A percentile compares a stretch with the other conserved stretches of the same genome.
These are phyloP conservation scores for Drosophila rubida DNA, from an alignment of 2,888 invertebrate genomes.

Conservation along the genomic window DNA sequence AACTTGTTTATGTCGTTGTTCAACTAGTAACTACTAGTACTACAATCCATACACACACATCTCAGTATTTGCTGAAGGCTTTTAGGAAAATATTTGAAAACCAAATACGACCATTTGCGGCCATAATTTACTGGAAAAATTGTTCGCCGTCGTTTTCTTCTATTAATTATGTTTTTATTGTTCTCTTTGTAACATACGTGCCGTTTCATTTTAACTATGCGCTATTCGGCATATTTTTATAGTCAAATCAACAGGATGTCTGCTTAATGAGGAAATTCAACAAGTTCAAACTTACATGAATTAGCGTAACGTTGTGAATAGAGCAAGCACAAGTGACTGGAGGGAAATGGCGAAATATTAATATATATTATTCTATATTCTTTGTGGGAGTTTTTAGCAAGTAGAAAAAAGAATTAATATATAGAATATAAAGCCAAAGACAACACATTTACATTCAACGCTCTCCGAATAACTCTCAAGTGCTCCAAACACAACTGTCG, in stretches of 20 bases:
- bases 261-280: conserved; percentile 38
- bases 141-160: conserved; percentile 10
- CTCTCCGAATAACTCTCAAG: conserved; percentile 48
- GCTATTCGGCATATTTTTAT: conserved; percentile 57
- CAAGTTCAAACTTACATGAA: conserved; percentile 13
- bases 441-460: too few relatives aligned
- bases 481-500: neutral
- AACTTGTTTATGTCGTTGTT: conserved; percentile 62
- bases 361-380: too few relatives aligned
- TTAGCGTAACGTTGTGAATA: neutral
- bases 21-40: conserved; percentile 44
- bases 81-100: conserved; percentile 67
- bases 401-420: too few relatives aligned
- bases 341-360: too few relatives aligned
- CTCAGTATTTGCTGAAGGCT: conserved; percentile 68
- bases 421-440: too few relatives aligned
- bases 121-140: conserved; percentile 52
- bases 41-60: conserved; percentile 35
- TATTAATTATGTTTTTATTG: conserved; percentile 17
- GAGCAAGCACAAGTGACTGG: too few relatives aligned
- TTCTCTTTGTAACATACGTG: conserved; percentile 6
- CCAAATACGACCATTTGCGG: conserved; percentile 68
- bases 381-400: too few relatives aligned
- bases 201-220: conserved; percentile 25
- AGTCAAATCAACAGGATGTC: conserved; percentile 36